phyloP scores from a whole-genome alignment of 2,888 invertebrate species.

The Agonopterix subpropinquella region DNA sequence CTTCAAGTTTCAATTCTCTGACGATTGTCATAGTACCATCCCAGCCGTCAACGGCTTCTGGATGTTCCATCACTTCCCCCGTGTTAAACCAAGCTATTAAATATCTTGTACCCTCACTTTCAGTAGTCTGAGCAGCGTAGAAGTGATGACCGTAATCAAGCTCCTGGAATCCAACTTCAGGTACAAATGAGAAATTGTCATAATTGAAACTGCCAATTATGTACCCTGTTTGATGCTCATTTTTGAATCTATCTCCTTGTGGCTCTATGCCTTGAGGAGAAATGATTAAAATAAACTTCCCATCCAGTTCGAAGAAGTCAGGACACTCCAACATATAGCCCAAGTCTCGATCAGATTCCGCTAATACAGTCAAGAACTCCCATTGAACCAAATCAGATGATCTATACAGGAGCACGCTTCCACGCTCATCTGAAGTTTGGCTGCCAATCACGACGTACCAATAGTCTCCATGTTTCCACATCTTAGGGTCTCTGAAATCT shows the following conservation, averaged over 20 bases:
- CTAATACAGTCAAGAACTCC: slow-evolving; percentile 53
- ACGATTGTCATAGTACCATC: slow-evolving; percentile 57
- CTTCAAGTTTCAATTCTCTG: slow-evolving; percentile 47
- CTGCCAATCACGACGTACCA: slow-evolving; percentile 65
- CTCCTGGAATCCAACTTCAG: slow-evolving; percentile 53
- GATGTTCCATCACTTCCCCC: slow-evolving; percentile 51
- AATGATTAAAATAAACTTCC: slow-evolving; percentile 56
- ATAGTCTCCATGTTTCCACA: slow-evolving; percentile 52
- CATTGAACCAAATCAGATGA: slow-evolving; percentile 52
- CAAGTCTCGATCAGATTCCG: slow-evolving; percentile 46
- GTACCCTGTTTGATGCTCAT: slow-evolving; percentile 53
- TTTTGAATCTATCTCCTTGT: slow-evolving; percentile 58
- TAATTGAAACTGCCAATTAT: slow-evolving; percentile 62
- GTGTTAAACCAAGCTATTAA: slow-evolving; percentile 60
- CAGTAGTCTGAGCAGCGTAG: slow-evolving; percentile 60
- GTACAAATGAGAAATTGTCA: slow-evolving; percentile 50
- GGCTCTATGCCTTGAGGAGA: slow-evolving; percentile 60
- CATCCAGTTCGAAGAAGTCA: slow-evolving; percentile 63
- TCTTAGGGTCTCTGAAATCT: slow-evolving; percentile 71
- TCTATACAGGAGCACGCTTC: slow-evolving; percentile 55
- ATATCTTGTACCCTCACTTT: slow-evolving; percentile 47
- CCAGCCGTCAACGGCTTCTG: slow-evolving; percentile 62
- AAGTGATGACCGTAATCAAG: slow-evolving; percentile 66
- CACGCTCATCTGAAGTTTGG: slow-evolving; percentile 43
- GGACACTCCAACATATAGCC: slow-evolving; percentile 75